These are phyloP conservation scores for Amiota minor DNA, from an alignment of 2,888 invertebrate species.

Conservation along the genomic window DNA sequence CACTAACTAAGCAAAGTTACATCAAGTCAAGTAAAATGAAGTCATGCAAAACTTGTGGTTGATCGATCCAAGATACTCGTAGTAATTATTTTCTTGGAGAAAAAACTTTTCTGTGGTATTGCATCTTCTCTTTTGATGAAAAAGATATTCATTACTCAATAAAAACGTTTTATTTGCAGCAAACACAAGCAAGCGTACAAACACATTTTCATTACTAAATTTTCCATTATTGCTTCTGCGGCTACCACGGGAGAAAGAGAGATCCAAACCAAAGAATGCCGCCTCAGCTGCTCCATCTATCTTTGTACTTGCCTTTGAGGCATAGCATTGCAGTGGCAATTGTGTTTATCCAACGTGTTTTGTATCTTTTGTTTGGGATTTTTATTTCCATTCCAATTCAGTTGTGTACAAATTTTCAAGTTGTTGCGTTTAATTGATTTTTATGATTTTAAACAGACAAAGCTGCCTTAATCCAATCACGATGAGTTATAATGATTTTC, in stretches of 20 bases:
- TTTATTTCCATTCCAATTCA: slow-evolving; percentile 11
- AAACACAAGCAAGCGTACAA: not conserved
- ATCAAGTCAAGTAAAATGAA: not conserved
- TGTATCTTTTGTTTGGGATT: not conserved
- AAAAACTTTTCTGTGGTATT: not conserved
- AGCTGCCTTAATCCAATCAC: too few species aligned
- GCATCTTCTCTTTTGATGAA: not conserved
- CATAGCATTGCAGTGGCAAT: slow-evolving; percentile 8
- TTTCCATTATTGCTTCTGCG: not conserved
- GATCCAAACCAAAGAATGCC: not conserved
- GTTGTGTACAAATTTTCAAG: slow-evolving; percentile 12
- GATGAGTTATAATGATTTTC: too few species aligned
- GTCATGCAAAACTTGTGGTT: not conserved
- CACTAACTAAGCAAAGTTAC: not conserved
- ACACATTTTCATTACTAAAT: not conserved
- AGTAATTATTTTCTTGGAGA: slow-evolving; percentile 6
- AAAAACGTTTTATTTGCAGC: slow-evolving; percentile 17
- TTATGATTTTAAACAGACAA: slow-evolving; percentile 1
- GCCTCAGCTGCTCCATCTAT: not conserved
- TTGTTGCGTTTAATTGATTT: slow-evolving; percentile 27
- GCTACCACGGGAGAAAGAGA: not conserved
- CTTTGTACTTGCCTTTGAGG: not conserved
- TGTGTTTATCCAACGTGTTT: slow-evolving; percentile 18
- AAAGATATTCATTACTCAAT: slow-evolving; percentile 1
- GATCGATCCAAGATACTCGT: slow-evolving; percentile 3